phyloP scores from a whole-genome alignment of 2,113 vertebrate genomes.

The Ptyas mucosa region DNA sequence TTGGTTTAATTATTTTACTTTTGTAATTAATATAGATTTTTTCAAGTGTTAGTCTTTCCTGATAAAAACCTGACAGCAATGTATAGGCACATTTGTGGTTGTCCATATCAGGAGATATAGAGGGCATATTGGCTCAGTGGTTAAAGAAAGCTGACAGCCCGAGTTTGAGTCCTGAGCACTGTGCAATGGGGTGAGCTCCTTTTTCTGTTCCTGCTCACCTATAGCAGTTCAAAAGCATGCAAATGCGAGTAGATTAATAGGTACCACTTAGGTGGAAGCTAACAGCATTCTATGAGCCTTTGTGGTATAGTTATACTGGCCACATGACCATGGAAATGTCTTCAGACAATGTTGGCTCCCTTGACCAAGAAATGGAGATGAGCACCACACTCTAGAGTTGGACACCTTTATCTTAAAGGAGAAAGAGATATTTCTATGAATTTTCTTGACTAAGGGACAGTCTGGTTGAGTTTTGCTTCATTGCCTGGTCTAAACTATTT shows the following conservation, averaged over 20 bases:
- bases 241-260: not conserved
- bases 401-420: not conserved
- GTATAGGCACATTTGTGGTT: not conserved
- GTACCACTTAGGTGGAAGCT: not conserved
- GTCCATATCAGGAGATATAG: not conserved
- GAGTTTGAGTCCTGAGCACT: not conserved
- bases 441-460: not conserved
- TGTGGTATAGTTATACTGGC: not conserved
- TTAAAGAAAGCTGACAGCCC: not conserved
- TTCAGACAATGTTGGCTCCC: not conserved
- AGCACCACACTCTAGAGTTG: not conserved
- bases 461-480: not conserved
- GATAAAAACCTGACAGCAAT: not conserved
- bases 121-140: not conserved
- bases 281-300: not conserved
- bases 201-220: not conserved
- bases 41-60: not conserved
- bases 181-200: not conserved
- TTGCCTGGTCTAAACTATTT: not conserved
- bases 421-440: not conserved
- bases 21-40: not conserved
- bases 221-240: not conserved
- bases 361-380: not conserved
- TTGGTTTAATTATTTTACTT: not conserved
- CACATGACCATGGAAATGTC: not conserved